Evolutionary conservation across 2,888 invertebrate species (phyloP).

Genomic region (Chymomyza procnemis): DNA sequence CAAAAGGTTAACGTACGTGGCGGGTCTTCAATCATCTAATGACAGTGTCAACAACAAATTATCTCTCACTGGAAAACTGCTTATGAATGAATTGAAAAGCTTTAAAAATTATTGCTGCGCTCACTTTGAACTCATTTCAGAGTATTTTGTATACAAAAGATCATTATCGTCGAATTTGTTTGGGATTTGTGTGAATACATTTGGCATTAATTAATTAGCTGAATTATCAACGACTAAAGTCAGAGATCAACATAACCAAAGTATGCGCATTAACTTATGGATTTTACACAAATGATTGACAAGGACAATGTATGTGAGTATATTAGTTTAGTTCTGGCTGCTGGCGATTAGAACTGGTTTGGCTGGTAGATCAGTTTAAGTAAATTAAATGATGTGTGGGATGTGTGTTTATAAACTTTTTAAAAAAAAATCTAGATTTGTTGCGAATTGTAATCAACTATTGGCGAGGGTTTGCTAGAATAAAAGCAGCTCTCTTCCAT

Average conservation of each 20-base stretch:
- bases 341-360: not conserved
- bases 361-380: too few relatives aligned
- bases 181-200: not conserved
- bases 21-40: not conserved
- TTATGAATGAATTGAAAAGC: not conserved
- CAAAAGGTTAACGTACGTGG: not conserved
- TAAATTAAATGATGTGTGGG: too few relatives aligned
- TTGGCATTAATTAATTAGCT: slow-evolving; percentile 16
- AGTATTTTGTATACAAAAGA: not conserved
- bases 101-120: not conserved
- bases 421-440: too few relatives aligned
- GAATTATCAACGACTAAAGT: slow-evolving; percentile 24
- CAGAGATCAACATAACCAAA: not conserved
- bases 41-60: not conserved
- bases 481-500: too few relatives aligned
- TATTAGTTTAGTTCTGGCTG: not conserved
- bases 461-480: too few relatives aligned
- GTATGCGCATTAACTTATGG: not conserved
- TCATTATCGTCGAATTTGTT: not conserved
- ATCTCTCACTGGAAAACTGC: not conserved
- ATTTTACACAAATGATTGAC: not conserved
- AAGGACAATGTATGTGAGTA: not conserved
- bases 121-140: not conserved
- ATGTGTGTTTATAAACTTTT: too few relatives aligned
- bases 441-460: too few relatives aligned